A percentile compares a stretch with the other conserved stretches of the same genome.
Conservation (phyloP, 2,888 invertebrate genomes). For the Andrena camellia region DNA sequence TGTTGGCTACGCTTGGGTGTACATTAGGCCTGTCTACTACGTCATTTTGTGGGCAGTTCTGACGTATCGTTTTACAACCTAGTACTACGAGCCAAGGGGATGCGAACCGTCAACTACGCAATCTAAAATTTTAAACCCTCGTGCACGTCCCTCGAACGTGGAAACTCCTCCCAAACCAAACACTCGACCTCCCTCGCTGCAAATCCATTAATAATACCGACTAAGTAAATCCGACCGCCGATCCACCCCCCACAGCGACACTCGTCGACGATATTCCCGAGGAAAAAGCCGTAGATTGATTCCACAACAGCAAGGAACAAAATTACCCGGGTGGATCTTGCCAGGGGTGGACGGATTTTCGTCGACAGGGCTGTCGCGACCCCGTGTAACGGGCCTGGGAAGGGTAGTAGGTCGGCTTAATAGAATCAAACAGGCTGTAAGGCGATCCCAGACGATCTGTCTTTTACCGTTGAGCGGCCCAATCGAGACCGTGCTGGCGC, state of each 20-base stretch:
- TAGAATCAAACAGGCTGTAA: constrained; percentile 84
- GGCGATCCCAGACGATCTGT: constrained; percentile 83
- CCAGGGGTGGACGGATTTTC: constrained; percentile 64
- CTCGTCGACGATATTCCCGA: constrained; percentile 16
- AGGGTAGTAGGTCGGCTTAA: constrained; percentile 76
- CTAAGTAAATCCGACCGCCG: not conserved
- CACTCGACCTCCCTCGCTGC: not conserved
- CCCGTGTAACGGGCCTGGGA: constrained; percentile 8
- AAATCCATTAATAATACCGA: constrained; percentile 48
- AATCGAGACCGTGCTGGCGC: constrained; percentile 77
- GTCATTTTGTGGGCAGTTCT: not conserved
- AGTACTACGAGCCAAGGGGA: too few species aligned
- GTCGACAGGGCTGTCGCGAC: constrained; percentile 30
- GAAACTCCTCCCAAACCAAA: not conserved
- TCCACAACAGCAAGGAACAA: constrained; percentile 4
- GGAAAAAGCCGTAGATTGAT: constrained; percentile 34
- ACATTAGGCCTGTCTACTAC: not conserved
- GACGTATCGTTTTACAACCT: not conserved
- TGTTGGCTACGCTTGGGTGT: not conserved
- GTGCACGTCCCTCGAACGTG: not conserved
- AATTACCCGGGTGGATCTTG: constrained; percentile 17
- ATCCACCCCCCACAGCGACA: constrained; percentile 15
- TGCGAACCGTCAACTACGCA: too few species aligned
- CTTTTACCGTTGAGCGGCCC: constrained; percentile 80
- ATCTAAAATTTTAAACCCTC: too few species aligned